Base-by-base conservation (phyloP, 1,140 invertebrate genomes). In the Neodiprion fabricii region DNA sequence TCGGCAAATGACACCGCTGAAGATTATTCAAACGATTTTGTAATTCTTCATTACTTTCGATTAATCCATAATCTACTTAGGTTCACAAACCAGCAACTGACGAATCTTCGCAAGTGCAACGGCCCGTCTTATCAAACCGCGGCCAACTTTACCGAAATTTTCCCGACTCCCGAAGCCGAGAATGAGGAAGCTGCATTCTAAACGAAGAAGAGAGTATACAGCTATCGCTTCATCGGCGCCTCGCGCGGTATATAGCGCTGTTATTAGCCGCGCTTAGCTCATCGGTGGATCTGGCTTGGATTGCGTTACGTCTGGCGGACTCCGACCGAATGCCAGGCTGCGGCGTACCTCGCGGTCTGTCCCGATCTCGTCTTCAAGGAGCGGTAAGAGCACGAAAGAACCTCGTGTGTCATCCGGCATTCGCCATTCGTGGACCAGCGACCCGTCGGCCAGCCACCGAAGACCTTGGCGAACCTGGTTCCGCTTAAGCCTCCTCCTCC, bases 381-480 rank as follows among this genome's bases (percentile, higher is more conserved):
- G 11, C 28, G 5, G 28, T 40, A 40, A 40, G 53, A 61, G 53
- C n/a, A n/a, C 53, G 11, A 61, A 61, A 8, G 53, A 61, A 12
- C 53, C 53, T 61, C 53, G 53, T 61, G 53, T 61, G n/a, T 61
- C 53, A 61, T 8, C 53, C 53, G 53, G 2, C 53, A n/a, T 61
- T 61, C 53, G 53, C 53, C 53, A 61, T 8, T 61, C n/a, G 53
- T n/a, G 53, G 53, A 61, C 53, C 11, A 61, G 53, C 53, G 53
- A 61, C 53, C n/a, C 11, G 28, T 61, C 53, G 53, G 53, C 53
- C 53, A 61, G 53, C 53, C 53, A 61, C 53, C 53, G 53, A 61
- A 61, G 53, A 8, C 53, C 53, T 61, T 61, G 53, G 8, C n/a
- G 11, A 11, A 8, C 8, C 53, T 61, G 53, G 53, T 61, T 61